Conservation (phyloP, 2,797 vertebrate species). For the Hippoglossus hippoglossus region DNA sequence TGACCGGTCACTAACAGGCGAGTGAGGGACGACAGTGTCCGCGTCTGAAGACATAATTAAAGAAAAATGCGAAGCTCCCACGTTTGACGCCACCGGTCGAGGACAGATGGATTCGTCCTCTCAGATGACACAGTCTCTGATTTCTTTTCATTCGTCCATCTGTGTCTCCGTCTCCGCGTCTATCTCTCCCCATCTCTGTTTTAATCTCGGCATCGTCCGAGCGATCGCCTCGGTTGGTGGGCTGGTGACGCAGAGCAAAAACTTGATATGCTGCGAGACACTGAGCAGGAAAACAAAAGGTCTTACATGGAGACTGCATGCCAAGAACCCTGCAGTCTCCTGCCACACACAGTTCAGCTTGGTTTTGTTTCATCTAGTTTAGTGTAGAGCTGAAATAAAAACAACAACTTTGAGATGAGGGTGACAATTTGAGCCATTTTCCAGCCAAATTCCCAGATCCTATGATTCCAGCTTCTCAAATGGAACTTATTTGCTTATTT, state of each 20-base stretch:
- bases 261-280: slow-evolving; percentile 61
- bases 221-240: slow-evolving; percentile 55
- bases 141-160: slow-evolving; percentile 26
- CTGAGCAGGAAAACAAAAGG: slow-evolving; percentile 15
- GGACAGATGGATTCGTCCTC: slow-evolving; percentile 31
- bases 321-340: slow-evolving; percentile 9
- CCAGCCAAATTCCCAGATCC: not conserved
- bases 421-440: not conserved
- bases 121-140: slow-evolving; percentile 45
- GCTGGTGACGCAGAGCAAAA: slow-evolving; percentile 40
- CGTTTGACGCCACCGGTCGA: slow-evolving; percentile 43
- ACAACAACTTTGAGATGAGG: too few relatives aligned
- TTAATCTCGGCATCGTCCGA: slow-evolving; percentile 63
- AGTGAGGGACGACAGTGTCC: slow-evolving; percentile 5
- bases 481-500: not conserved
- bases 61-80: slow-evolving; percentile 53
- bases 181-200: slow-evolving; percentile 56
- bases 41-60: slow-evolving; percentile 53
- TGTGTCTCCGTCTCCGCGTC: slow-evolving; percentile 23
- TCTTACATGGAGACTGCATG: slow-evolving; percentile 15
- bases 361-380: not conserved
- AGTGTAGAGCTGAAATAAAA: not conserved
- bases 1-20: slow-evolving; percentile 33
- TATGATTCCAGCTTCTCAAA: not conserved
- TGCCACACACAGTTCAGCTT: slow-evolving; percentile 26